Conservation (phyloP, 2,888 invertebrate species). For the Andrena haemorrhoa region DNA sequence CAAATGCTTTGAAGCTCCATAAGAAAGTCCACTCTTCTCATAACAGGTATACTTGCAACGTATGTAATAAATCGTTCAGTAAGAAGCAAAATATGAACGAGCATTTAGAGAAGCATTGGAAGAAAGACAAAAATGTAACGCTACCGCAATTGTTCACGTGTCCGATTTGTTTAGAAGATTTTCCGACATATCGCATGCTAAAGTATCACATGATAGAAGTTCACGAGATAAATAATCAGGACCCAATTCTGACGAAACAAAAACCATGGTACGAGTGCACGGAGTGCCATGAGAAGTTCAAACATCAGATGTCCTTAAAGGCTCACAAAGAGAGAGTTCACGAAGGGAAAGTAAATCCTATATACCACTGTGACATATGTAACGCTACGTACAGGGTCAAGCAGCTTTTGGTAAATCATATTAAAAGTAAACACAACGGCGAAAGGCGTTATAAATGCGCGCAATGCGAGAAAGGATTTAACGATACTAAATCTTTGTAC, state of each 20-base stretch:
- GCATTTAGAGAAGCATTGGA: conserved; percentile 75
- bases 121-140: conserved; percentile 63
- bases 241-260: conserved; percentile 67
- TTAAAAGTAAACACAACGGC: conserved; percentile 68
- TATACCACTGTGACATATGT: conserved; percentile 66
- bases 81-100: conserved; percentile 75
- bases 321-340: conserved; percentile 70
- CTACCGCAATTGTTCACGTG: conserved; percentile 67
- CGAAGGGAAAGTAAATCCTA: conserved; percentile 65
- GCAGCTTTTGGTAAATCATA: conserved; percentile 69
- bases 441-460: conserved; percentile 72
- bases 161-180: conserved; percentile 60
- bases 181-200: conserved; percentile 71
- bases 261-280: conserved; percentile 70
- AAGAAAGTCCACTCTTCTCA: conserved; percentile 66
- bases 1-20: conserved; percentile 68
- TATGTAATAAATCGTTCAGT: conserved; percentile 70
- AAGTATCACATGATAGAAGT: conserved; percentile 67
- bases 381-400: conserved; percentile 64
- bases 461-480: conserved; percentile 69
- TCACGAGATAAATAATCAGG: conserved; percentile 67
- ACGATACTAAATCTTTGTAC: conserved; percentile 70
- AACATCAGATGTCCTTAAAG: conserved; percentile 74
- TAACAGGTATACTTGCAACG: conserved; percentile 65
- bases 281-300: conserved; percentile 71